phyloP scores from a whole-genome alignment of 2,797 vertebrate genomes.

The Centropyge bicolor region DNA sequence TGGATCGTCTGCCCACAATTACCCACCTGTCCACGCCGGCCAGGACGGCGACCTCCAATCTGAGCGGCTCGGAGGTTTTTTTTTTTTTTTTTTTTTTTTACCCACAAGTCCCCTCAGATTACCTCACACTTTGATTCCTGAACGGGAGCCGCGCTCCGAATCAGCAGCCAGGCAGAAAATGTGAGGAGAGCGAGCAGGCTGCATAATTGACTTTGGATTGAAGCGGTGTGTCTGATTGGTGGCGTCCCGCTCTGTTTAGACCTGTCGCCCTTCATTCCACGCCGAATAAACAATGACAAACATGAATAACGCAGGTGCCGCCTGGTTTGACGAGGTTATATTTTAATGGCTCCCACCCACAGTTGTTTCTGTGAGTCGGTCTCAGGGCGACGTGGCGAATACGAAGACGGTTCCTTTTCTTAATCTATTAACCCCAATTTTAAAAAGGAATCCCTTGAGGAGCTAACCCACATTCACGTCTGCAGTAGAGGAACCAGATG shows the following conservation, averaged over 20 bases:
- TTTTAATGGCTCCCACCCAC: constrained; percentile 36
- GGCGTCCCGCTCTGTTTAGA: constrained; percentile 45
- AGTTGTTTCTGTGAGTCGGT: constrained; percentile 6
- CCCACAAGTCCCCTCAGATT: constrained; percentile 67
- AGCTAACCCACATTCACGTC: constrained; percentile 57
- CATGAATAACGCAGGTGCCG: constrained; percentile 35
- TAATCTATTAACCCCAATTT: constrained; percentile 44
- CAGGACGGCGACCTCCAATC: constrained; percentile 58
- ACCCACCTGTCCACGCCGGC: constrained; percentile 63
- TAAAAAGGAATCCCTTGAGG: constrained; percentile 47
- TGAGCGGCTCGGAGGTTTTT: constrained; percentile 30
- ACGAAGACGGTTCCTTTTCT: constrained; percentile 19
- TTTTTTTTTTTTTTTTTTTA: constrained; percentile 20
- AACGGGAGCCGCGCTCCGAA: constrained; percentile 47
- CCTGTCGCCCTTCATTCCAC: constrained; percentile 55
- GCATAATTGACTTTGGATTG: constrained; percentile 70
- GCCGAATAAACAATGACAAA: constrained; percentile 58
- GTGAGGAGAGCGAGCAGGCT: constrained; percentile 53
- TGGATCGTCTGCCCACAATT: constrained; percentile 66
- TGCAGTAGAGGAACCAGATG: not conserved
- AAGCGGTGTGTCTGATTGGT: constrained; percentile 63
- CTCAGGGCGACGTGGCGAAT: constrained; percentile 9
- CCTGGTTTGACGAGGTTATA: constrained; percentile 44
- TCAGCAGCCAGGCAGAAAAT: constrained; percentile 71
- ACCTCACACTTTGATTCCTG: constrained; percentile 63